phyloP scores from a whole-genome alignment of 2,888 invertebrate genomes.

The Drosophila yooni region DNA sequence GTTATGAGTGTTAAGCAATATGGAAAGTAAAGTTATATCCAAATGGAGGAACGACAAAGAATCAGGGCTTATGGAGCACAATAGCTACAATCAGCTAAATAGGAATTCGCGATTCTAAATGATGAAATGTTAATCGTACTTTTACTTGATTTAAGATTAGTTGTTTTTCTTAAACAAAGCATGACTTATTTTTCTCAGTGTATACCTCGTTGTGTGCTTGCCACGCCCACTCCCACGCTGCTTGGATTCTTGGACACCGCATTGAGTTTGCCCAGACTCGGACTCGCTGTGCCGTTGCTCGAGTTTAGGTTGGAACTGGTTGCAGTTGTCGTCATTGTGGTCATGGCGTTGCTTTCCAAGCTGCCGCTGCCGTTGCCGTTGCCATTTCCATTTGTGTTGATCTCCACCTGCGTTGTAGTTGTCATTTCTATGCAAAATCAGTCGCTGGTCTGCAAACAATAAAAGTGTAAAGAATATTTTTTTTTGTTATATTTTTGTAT shows the following conservation, averaged over 20 bases:
- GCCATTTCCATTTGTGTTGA: constrained; percentile 42
- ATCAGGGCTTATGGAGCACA: not conserved
- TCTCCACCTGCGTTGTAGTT: constrained; percentile 69
- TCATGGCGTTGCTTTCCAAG: constrained; percentile 27
- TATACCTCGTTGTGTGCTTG: constrained; percentile 62
- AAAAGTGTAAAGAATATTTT: constrained; percentile 27
- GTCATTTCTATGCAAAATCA: constrained; percentile 62
- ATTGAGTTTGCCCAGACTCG: constrained; percentile 21
- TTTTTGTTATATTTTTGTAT: constrained; percentile 22
- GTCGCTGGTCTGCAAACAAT: constrained; percentile 39
- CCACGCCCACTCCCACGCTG: constrained; percentile 33
- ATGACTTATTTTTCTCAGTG: not conserved
- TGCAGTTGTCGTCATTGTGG: constrained; percentile 30
- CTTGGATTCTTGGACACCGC: constrained; percentile 36
- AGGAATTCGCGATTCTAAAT: not conserved
- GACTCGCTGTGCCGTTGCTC: constrained; percentile 12
- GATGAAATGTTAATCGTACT: not conserved
- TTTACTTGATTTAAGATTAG: not conserved
- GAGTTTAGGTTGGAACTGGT: constrained; percentile 24
- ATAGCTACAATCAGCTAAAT: not conserved
- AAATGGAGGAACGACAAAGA: not conserved
- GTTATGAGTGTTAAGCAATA: not conserved
- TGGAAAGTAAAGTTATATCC: not conserved
- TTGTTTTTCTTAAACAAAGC: not conserved
- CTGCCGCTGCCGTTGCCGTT: constrained; percentile 23